A percentile compares a stretch with the other conserved stretches of the same genome.
Conservation (phyloP, 1,140 invertebrate species). For the Vanessa tameamea region DNA sequence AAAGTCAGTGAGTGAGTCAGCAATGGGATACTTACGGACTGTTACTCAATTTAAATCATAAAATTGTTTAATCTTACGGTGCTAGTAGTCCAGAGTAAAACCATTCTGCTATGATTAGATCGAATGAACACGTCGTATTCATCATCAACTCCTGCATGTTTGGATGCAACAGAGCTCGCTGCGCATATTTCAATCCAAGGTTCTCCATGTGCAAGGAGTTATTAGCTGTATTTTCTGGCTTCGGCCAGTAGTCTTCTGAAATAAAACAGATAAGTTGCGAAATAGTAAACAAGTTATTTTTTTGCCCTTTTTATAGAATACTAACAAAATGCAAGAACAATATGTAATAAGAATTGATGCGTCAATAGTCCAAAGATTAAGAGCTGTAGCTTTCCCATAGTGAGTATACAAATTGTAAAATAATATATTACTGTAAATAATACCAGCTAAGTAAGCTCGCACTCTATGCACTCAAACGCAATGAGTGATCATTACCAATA, state of each 20-base stretch:
- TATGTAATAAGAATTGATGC: too few relatives aligned
- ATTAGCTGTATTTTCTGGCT: not conserved
- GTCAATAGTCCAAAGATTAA: too few relatives aligned
- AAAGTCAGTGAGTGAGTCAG: too few relatives aligned
- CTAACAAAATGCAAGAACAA: too few relatives aligned
- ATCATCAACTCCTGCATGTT: constrained; percentile 43
- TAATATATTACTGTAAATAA: too few relatives aligned
- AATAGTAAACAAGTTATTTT: not conserved
- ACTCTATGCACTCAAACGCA: too few relatives aligned
- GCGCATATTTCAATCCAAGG: constrained; percentile 24
- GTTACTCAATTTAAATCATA: not conserved
- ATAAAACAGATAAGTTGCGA: not conserved
- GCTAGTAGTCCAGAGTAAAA: constrained; percentile 52
- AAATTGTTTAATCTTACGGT: constrained; percentile 43
- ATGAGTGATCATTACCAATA: too few relatives aligned
- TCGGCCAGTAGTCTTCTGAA: not conserved
- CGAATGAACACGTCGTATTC: constrained; percentile 38
- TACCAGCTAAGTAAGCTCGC: too few relatives aligned
- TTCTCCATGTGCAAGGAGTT: constrained; percentile 9
- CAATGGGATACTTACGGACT: too few relatives aligned
- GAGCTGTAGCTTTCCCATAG: too few relatives aligned
- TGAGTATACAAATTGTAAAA: too few relatives aligned
- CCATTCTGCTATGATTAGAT: constrained; percentile 53
- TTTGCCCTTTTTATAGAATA: too few relatives aligned
- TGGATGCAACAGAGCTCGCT: constrained; percentile 41